phyloP scores from a whole-genome alignment of 2,113 vertebrate genomes.

The Pomatorhinus ruficollis region DNA sequence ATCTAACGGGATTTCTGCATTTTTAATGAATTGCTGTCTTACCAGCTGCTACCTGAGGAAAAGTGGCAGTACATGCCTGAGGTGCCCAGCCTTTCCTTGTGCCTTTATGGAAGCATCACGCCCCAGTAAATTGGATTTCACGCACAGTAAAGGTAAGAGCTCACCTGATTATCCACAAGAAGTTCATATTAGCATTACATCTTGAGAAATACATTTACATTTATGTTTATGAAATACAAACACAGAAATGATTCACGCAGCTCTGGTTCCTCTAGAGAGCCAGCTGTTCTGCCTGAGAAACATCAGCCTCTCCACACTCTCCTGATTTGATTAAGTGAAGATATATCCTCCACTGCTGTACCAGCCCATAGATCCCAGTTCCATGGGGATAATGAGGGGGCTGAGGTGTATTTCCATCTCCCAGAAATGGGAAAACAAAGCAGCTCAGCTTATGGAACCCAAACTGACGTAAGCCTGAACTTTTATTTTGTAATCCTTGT shows the following conservation, averaged over 20 bases:
- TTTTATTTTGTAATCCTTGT: not conserved
- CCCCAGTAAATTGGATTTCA: not conserved
- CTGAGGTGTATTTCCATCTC: constrained; percentile 56
- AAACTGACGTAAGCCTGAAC: not conserved
- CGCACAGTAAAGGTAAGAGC: not conserved
- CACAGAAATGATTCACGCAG: constrained; percentile 51
- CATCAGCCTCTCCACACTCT: constrained; percentile 26
- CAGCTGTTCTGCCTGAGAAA: constrained; percentile 66
- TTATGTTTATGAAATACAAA: not conserved
- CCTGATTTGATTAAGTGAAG: constrained; percentile 63
- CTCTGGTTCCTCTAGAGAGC: constrained; percentile 67
- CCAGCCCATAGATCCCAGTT: constrained; percentile 60
- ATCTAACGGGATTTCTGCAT: not conserved
- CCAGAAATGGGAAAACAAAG: not conserved
- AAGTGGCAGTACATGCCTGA: not conserved
- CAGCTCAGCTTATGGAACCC: not conserved
- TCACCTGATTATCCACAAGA: constrained; percentile 75
- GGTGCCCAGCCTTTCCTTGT: not conserved
- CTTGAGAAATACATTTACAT: constrained; percentile 58
- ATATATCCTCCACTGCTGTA: constrained; percentile 60
- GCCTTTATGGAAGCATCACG: not conserved
- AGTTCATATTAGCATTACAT: constrained; percentile 73
- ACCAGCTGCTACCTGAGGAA: not conserved
- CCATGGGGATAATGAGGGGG: not conserved
- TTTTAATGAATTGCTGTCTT: not conserved